A percentile compares a stretch with the other conserved stretches of the same genome.
phyloP scores from a whole-genome alignment of 2,113 vertebrate genomes.

The Mobula birostris region DNA sequence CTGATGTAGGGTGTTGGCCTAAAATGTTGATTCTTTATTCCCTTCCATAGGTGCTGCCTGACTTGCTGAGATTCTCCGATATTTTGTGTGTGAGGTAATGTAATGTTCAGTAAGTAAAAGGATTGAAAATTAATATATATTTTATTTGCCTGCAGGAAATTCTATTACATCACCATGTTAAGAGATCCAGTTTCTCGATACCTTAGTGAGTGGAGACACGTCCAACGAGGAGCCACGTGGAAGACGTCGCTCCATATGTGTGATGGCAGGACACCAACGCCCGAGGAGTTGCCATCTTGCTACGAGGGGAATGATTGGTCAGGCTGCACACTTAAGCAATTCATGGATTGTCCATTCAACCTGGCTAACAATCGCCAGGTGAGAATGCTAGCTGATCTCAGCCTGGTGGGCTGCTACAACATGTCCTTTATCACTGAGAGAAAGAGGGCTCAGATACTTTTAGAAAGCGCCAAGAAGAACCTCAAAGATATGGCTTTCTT shows the following conservation, averaged over 20 bases:
- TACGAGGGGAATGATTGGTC: conserved; percentile 97
- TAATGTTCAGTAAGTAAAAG: neutral
- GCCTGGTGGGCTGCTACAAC: conserved; percentile 97
- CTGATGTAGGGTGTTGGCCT: too few relatives aligned
- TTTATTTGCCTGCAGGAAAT: conserved; percentile 67
- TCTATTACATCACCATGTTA: conserved; percentile 96
- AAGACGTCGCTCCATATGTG: conserved; percentile 98
- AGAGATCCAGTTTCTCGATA: conserved; percentile 94
- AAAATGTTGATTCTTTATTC: too few relatives aligned
- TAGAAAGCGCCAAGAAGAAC: conserved; percentile 97
- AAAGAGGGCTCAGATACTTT: conserved; percentile 84
- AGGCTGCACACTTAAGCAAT: conserved; percentile 92
- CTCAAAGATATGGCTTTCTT: conserved; percentile 98
- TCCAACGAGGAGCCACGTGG: conserved; percentile 94
- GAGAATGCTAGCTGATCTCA: conserved; percentile 92
- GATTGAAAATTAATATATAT: conserved; percentile 39
- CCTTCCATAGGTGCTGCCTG: too few relatives aligned
- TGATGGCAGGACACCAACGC: conserved; percentile 88
- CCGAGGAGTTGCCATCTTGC: conserved; percentile 88
- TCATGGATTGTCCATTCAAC: conserved; percentile 98
- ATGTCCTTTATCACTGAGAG: conserved; percentile 93
- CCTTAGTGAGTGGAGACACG: conserved; percentile 95
- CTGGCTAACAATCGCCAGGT: conserved; percentile 95
- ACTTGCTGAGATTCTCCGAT: too few relatives aligned
- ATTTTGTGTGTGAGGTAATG: too few relatives aligned